Evolutionary conservation across 2,113 vertebrate genomes (phyloP), one percentile per base, ranked within the genome.

Genomic region (Tichodroma muraria): DNA sequence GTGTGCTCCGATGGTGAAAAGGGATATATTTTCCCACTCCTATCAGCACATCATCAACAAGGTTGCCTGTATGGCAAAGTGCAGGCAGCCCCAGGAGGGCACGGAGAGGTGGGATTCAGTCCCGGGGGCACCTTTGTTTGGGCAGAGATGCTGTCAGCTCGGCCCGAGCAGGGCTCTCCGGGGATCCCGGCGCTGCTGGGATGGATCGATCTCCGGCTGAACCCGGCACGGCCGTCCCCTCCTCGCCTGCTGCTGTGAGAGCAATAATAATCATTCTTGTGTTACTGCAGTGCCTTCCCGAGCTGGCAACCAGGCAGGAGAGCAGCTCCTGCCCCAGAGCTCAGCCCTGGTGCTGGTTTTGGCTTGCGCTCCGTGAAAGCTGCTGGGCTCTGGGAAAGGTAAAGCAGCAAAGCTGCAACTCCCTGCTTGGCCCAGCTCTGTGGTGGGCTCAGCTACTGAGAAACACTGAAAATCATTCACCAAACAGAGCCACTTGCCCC

Each of bases 321-420:
- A 80, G 63, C 0, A 0, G 66, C 20, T 49, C 68, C 71, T 76
- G 75, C 61, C 15, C 1, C 65, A 50, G 22, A 20, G n/a, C 31
- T 10, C 31, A 13, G 61, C 21, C 37, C n/a, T 6, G 19, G n/a
- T n/a, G 19, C 66, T 76, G 89, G 0, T 25, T 72, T 60, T 1
- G 2, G 27, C 9, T 9, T 7, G 17, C 40, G 42, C 10, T 31
- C 49, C 0, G 0, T 33, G 78, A 8, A 25, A 52, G 30, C 69
- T 28, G 30, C 57, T 9, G 42, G 49, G 3, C 13, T 19, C 17
- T 60, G 54, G 31, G 63, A 12, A 24, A 37, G 35, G 49, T 42
- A 13, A 37, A 72, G 15, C n/a, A 15, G 84, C 68, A 65, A 47
- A 85, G 61, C 65, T 84, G 38, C 21, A 75, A 2, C 15, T 45